Conservation (phyloP, 2,888 invertebrate species). For the Achlya flavicornis region DNA sequence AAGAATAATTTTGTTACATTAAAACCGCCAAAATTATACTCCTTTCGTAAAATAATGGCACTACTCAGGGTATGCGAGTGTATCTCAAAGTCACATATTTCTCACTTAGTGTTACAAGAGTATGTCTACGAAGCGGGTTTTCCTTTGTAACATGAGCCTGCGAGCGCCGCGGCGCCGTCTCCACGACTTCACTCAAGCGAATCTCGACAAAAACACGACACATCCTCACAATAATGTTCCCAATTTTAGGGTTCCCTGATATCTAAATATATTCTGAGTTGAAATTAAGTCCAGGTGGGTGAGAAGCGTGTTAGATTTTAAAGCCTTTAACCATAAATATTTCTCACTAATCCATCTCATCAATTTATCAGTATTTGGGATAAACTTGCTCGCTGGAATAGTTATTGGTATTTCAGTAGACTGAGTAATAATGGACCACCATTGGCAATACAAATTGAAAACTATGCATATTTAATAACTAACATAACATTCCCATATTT, state of each 20-base stretch:
- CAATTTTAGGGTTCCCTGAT: conserved; percentile 20
- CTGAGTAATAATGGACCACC: too few relatives aligned
- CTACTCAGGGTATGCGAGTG: neutral
- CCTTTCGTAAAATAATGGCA: neutral
- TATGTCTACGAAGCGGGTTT: conserved; percentile 30
- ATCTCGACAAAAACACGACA: conserved; percentile 58
- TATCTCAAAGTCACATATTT: neutral
- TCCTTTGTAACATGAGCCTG: conserved; percentile 61
- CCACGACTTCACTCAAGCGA: conserved; percentile 51
- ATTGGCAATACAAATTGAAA: too few relatives aligned
- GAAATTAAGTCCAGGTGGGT: too few relatives aligned
- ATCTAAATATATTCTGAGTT: too few relatives aligned
- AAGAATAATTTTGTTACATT: neutral
- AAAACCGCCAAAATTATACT: neutral
- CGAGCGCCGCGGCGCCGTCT: conserved; percentile 52
- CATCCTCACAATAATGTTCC: conserved; percentile 56
- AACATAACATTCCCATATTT: too few relatives aligned
- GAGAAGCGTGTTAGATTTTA: too few relatives aligned
- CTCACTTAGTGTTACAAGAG: neutral
- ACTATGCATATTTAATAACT: too few relatives aligned
- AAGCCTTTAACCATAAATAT: too few relatives aligned
- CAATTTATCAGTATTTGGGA: too few relatives aligned
- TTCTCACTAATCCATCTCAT: too few relatives aligned
- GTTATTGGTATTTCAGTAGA: too few relatives aligned
- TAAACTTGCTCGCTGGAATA: too few relatives aligned